Evolutionary conservation across 2,888 invertebrate species (phyloP), one percentile per base, ranked within the genome.

Genomic region (Melinopterus prodromus): DNA sequence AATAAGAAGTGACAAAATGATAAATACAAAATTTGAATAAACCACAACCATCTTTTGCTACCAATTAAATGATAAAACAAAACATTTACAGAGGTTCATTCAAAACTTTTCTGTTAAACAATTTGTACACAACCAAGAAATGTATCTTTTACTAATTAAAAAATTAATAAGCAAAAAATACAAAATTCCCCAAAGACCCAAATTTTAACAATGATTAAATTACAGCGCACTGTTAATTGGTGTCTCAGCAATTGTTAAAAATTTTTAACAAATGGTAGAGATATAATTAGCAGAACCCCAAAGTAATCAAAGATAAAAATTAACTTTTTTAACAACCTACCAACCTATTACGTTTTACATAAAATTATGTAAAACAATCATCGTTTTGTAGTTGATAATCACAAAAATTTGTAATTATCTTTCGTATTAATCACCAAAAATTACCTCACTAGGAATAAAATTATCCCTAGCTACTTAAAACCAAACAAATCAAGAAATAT

Each of bases 391-490:
- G 6, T 71, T 5, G 71, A n/a, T 71, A 16, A 16, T 71, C 4
- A 71, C 71, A 71, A 16, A 71, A 16, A 12, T 26, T 16, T 16
- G 26, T n/a, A 15, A 71, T 16, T 16, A 71, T n/a, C 71, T 14
- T 26, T 26, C 1, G 26, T 26, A 26, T 26, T 26, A 71, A 26
- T 71, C 9, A 53, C 12, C 53, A 53, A n/a, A 71, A 71, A 6
- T 36, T 74, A 74, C 74, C 74, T 74, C 74, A 74, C 74, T 35
- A 74, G n/a, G 74, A 74, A 74, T 74, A 74, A n/a, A 35, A 36
- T 12, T 74, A 74, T 74, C 37, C 74, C n/a, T 36, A 74, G 35
- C 74, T 74, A 74, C 74, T n/a, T 12, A 5, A 38, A 2, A 53
- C 9, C 12, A 9, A 53, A 9, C 16, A 74, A 74, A 36, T 26